These are phyloP conservation scores for Aselliscus stoliczkanus DNA, from an alignment of 2,797 vertebrate species.

Conservation along the genomic window DNA sequence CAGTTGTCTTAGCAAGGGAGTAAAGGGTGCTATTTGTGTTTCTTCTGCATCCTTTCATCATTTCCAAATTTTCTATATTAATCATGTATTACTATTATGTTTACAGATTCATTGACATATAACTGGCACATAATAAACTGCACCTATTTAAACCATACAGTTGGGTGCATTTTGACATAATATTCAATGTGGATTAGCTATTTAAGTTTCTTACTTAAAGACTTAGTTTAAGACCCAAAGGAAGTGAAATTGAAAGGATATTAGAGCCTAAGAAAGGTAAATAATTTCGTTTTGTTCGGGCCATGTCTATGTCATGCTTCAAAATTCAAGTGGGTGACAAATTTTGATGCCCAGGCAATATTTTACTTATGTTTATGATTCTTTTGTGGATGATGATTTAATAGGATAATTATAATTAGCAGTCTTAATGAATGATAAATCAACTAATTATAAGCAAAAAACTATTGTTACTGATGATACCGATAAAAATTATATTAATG, in stretches of 20 bases:
- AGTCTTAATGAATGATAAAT: slow-evolving; percentile 31
- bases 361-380: slow-evolving; percentile 28
- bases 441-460: slow-evolving; percentile 38
- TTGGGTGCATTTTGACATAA: not conserved
- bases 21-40: not conserved
- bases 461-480: slow-evolving; percentile 23
- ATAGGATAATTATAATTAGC: slow-evolving; percentile 30
- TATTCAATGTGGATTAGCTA: not conserved
- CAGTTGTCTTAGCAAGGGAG: not conserved
- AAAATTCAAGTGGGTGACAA: not conserved
- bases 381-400: not conserved
- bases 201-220: slow-evolving; percentile 13
- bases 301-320: not conserved
- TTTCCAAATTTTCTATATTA: not conserved
- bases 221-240: not conserved
- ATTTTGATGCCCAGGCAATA: not conserved
- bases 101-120: not conserved
- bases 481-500: slow-evolving; percentile 37
- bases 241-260: not conserved
- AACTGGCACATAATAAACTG: not conserved
- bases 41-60: not conserved
- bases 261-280: not conserved
- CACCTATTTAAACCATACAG: not conserved
- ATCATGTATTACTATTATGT: not conserved
- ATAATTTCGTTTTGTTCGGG: not conserved